Percentiles rank a stretch among this genome's conserved stretches.
These are phyloP conservation scores for Aelia acuminata DNA, from an alignment of 2,888 invertebrate genomes.

Conservation along the genomic window DNA sequence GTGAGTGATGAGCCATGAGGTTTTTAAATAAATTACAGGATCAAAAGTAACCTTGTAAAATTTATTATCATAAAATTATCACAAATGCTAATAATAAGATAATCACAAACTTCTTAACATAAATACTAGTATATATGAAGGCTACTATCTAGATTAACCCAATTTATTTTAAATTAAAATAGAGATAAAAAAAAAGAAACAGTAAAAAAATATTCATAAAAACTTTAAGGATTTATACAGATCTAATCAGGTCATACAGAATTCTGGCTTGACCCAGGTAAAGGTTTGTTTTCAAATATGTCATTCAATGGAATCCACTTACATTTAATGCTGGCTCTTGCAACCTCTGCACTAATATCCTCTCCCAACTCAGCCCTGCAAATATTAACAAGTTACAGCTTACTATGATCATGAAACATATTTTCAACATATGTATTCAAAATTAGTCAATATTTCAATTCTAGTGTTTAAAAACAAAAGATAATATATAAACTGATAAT, in stretches of 20 bases:
- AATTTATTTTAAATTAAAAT: not conserved
- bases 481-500: too few relatives aligned
- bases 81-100: too few relatives aligned
- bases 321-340: constrained; percentile 73
- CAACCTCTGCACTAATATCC: constrained; percentile 74
- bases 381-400: constrained; percentile 44
- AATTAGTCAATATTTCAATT: too few relatives aligned
- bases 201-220: too few relatives aligned
- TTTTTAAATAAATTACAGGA: too few relatives aligned
- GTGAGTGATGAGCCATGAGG: too few relatives aligned
- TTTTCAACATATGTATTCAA: too few relatives aligned
- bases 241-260: not conserved
- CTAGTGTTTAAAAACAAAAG: too few relatives aligned
- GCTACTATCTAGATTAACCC: not conserved
- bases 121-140: too few relatives aligned
- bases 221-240: not conserved
- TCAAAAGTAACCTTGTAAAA: too few relatives aligned
- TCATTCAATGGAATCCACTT: constrained; percentile 69
- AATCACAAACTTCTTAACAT: too few relatives aligned
- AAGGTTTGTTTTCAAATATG: constrained; percentile 26
- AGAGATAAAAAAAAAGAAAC: not conserved
- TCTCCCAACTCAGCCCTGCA: constrained; percentile 75
- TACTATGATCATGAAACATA: not conserved
- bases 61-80: too few relatives aligned
- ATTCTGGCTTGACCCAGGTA: not conserved